Evolutionary conservation across 2,113 vertebrate genomes (phyloP).

Genomic region (Rhynchomys soricoides): DNA sequence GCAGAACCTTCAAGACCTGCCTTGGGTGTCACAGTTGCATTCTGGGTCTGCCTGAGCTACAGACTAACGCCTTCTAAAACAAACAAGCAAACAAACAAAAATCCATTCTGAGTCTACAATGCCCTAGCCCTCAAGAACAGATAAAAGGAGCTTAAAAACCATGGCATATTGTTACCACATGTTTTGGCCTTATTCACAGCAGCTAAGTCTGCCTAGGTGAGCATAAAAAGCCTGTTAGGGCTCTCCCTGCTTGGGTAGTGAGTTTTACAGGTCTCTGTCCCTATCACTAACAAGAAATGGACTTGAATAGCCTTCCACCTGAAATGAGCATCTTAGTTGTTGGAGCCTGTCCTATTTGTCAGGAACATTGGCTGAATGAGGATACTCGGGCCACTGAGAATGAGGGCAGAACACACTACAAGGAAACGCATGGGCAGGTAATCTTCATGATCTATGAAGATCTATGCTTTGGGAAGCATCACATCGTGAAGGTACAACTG

Average conservation of each 20-base stretch:
- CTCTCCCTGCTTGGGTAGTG: neutral
- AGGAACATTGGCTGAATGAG: slow-evolving; percentile 16
- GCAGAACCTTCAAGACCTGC: neutral
- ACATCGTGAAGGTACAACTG: neutral
- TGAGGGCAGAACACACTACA: neutral
- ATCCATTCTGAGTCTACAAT: neutral
- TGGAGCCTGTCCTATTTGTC: neutral
- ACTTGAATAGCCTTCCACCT: neutral
- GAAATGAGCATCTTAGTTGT: neutral
- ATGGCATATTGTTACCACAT: neutral
- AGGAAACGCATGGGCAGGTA: neutral
- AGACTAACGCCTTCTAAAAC: neutral
- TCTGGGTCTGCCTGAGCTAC: neutral
- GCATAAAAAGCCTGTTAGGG: neutral
- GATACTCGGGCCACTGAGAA: neutral
- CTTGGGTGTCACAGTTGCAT: neutral
- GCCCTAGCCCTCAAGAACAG: neutral
- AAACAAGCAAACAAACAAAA: neutral
- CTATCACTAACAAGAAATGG: neutral
- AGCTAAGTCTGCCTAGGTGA: neutral
- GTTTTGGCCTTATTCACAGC: neutral
- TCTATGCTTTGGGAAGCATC: neutral
- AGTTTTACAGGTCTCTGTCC: slow-evolving; percentile 11
- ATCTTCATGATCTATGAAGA: neutral
- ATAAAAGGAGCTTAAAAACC: neutral